Percentiles rank a stretch among this genome's conserved stretches.
phyloP scores from a whole-genome alignment of 2,888 invertebrate genomes.

The Penaeus monodon region DNA sequence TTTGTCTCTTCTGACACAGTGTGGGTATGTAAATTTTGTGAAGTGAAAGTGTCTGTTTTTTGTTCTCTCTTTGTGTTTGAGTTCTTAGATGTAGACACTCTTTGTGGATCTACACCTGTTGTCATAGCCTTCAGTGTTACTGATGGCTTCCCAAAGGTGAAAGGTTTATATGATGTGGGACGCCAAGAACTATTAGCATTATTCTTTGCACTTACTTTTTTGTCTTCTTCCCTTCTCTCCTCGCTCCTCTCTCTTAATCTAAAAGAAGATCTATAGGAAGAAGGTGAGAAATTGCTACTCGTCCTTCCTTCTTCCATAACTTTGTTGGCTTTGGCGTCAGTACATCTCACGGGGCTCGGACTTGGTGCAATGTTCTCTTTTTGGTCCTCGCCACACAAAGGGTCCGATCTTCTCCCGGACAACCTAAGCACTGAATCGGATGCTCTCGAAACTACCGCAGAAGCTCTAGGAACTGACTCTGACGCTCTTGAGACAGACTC shows the following conservation, averaged over 20 bases:
- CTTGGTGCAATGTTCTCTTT: slow-evolving; percentile 52
- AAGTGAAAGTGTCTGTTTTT: neutral
- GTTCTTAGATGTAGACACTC: neutral
- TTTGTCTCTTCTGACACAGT: too few relatives aligned
- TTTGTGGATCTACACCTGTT: slow-evolving; percentile 6
- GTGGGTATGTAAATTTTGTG: too few relatives aligned
- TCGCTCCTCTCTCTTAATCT: slow-evolving; percentile 18
- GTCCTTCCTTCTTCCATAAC: neutral
- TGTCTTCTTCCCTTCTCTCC: slow-evolving; percentile 21
- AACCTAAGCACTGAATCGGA: too few relatives aligned
- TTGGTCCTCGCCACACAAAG: slow-evolving; percentile 19
- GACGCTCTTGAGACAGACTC: too few relatives aligned
- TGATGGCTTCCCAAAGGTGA: slow-evolving; percentile 35
- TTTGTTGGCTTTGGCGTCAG: neutral
- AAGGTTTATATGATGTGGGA: slow-evolving; percentile 32
- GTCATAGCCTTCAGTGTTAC: slow-evolving; percentile 43
- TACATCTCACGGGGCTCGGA: neutral
- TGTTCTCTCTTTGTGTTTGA: slow-evolving; percentile 1
- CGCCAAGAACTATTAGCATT: slow-evolving; percentile 2
- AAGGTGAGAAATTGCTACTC: neutral
- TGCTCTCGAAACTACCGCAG: too few relatives aligned
- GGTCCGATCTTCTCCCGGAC: neutral
- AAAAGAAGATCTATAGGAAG: slow-evolving; percentile 42
- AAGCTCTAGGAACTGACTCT: too few relatives aligned
- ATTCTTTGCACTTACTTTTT: neutral